phyloP scores from a whole-genome alignment of 2,888 invertebrate species.

The Serrognathus titanus region DNA sequence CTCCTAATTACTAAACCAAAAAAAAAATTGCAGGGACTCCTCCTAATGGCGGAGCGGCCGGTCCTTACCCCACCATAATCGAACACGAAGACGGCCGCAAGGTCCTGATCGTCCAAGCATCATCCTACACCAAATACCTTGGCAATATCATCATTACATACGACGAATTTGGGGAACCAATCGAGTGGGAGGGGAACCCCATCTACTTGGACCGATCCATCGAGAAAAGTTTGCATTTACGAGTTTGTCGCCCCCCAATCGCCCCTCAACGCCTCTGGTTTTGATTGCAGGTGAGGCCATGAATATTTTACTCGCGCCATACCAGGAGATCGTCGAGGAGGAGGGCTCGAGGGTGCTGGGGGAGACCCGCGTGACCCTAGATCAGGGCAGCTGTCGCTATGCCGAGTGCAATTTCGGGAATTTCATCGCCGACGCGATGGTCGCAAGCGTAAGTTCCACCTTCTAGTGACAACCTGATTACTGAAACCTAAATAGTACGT shows the following conservation, averaged over 20 bases:
- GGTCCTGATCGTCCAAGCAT: constrained; percentile 69
- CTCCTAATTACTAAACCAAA: too few species aligned
- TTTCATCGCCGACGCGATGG: constrained; percentile 68
- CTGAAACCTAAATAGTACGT: constrained; percentile 48
- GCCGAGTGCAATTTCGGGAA: constrained; percentile 73
- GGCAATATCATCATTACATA: constrained; percentile 73
- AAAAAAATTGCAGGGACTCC: constrained; percentile 5
- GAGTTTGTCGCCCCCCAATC: constrained; percentile 20
- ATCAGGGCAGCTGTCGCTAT: constrained; percentile 54
- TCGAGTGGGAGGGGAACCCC: constrained; percentile 69
- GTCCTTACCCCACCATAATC: constrained; percentile 70
- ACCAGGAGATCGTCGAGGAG: constrained; percentile 57
- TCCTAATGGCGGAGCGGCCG: constrained; percentile 44
- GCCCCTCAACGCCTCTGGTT: background rate
- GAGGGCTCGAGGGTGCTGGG: constrained; percentile 59
- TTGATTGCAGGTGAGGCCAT: constrained; percentile 57
- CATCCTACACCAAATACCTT: constrained; percentile 71
- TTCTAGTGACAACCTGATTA: background rate
- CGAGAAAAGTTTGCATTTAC: constrained; percentile 55
- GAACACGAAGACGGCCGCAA: constrained; percentile 49
- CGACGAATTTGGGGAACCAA: constrained; percentile 63
- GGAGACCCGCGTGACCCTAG: constrained; percentile 55
- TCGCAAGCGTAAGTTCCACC: constrained; percentile 56
- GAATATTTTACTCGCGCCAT: constrained; percentile 57
- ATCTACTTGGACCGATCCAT: constrained; percentile 62